A percentile compares a stretch with the other conserved stretches of the same genome.
These are phyloP conservation scores for Phalera bucephala DNA, from an alignment of 2,888 invertebrate genomes.

Conservation along the genomic window DNA sequence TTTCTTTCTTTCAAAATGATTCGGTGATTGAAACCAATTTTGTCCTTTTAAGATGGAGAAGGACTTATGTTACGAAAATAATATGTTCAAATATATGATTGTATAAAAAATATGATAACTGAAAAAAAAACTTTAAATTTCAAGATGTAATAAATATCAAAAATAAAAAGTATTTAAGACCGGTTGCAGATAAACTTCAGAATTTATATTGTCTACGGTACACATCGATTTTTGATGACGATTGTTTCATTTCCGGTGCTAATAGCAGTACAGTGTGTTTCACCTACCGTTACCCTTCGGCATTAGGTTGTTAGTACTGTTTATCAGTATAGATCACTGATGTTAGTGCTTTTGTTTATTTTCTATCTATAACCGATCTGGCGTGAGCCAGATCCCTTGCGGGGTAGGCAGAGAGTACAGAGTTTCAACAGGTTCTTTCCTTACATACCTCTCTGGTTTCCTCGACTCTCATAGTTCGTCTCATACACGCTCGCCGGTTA, in stretches of 20 bases:
- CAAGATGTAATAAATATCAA: background rate
- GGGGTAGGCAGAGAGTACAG: too few relatives aligned
- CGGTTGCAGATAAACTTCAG: background rate
- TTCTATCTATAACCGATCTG: too few relatives aligned
- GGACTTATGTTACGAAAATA: background rate
- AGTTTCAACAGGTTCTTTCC: too few relatives aligned
- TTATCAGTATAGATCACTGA: too few relatives aligned
- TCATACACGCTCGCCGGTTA: too few relatives aligned
- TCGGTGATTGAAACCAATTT: constrained; percentile 19
- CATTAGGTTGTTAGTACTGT: too few relatives aligned
- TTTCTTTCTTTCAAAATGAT: constrained; percentile 42
- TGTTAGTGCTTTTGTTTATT: too few relatives aligned
- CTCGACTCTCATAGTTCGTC: too few relatives aligned
- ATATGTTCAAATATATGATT: background rate
- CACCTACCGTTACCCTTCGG: too few relatives aligned
- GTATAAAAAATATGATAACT: background rate
- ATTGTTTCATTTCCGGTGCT: background rate
- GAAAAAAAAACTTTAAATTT: background rate
- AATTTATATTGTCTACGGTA: constrained; percentile 14
- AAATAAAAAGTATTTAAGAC: background rate
- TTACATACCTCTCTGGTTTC: too few relatives aligned
- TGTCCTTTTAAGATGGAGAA: constrained; percentile 6
- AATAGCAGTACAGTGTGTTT: too few relatives aligned
- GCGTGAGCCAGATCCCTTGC: too few relatives aligned
- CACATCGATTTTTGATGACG: constrained; percentile 25